These are phyloP conservation scores for Poecilia picta DNA, from an alignment of 2,797 vertebrate genomes.

Conservation along the genomic window DNA sequence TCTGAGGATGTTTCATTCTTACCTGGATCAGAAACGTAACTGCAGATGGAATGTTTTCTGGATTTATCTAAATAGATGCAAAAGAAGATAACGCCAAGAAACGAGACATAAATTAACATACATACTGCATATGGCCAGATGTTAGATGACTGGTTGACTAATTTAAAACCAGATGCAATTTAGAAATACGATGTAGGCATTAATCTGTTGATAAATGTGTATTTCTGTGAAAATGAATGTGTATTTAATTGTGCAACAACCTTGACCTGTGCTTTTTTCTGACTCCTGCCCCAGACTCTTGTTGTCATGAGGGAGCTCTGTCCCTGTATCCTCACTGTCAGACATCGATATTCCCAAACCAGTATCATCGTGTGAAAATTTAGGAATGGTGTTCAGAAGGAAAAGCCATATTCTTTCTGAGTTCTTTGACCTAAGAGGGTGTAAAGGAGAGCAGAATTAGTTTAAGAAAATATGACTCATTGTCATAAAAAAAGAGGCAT, in stretches of 20 bases:
- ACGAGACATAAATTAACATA: conserved; percentile 17
- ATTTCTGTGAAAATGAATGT: conserved; percentile 9
- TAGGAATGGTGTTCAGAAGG: conserved; percentile 82
- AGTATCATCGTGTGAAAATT: conserved; percentile 79
- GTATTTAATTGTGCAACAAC: conserved; percentile 9
- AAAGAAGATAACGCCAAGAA: conserved; percentile 10
- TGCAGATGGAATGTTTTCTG: not conserved
- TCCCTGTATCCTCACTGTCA: conserved; percentile 35
- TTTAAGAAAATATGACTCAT: conserved; percentile 13
- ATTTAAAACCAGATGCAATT: conserved; percentile 50
- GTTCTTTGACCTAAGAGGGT: conserved; percentile 72
- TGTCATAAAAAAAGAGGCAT: not conserved
- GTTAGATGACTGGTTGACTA: conserved; percentile 39
- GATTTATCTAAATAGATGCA: conserved; percentile 36
- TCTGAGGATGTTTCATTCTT: conserved; percentile 31
- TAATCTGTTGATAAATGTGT: conserved; percentile 17
- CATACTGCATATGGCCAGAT: not conserved
- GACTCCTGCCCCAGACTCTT: conserved; percentile 55
- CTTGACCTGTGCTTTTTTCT: conserved; percentile 60
- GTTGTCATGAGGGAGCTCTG: conserved; percentile 56
- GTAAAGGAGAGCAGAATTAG: conserved; percentile 6
- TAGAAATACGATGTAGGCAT: conserved; percentile 29
- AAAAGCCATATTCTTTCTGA: conserved; percentile 84
- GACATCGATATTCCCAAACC: conserved; percentile 47
- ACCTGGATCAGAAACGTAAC: conserved; percentile 39